Evolutionary conservation across 1,140 invertebrate species (phyloP).

Genomic region (Teleogryllus occipitalis): DNA sequence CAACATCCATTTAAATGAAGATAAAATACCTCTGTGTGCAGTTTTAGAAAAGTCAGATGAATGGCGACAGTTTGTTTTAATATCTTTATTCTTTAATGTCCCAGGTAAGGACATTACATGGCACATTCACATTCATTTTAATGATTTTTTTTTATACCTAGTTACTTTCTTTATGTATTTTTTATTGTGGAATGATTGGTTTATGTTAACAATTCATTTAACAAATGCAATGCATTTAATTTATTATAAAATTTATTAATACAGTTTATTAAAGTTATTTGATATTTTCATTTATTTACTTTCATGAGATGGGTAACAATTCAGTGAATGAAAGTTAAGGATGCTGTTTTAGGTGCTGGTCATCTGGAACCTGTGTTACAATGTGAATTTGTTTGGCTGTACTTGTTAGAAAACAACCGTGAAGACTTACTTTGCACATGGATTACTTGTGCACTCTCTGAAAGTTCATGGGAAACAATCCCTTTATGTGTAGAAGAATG

Average conservation of each 20-base stretch:
- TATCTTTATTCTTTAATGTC: not conserved
- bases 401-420: conserved; percentile 2
- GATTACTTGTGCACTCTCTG: not conserved
- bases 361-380: not conserved
- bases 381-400: not conserved
- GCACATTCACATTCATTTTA: too few relatives aligned
- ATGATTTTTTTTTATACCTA: too few relatives aligned
- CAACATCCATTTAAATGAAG: not conserved
- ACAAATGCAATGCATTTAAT: too few relatives aligned
- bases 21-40: not conserved
- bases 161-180: too few relatives aligned
- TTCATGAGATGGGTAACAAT: not conserved
- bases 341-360: not conserved
- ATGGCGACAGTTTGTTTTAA: conserved; percentile 1
- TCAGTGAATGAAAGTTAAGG: too few relatives aligned
- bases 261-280: too few relatives aligned
- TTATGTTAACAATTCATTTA: too few relatives aligned
- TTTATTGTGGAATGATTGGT: too few relatives aligned
- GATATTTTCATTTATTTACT: too few relatives aligned
- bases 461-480: not conserved
- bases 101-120: too few relatives aligned
- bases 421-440: not conserved
- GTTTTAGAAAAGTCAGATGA: not conserved
- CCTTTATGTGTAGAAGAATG: not conserved
- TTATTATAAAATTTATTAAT: too few relatives aligned